phyloP scores from a whole-genome alignment of 2,113 vertebrate species.

The Prionailurus bengalensis region DNA sequence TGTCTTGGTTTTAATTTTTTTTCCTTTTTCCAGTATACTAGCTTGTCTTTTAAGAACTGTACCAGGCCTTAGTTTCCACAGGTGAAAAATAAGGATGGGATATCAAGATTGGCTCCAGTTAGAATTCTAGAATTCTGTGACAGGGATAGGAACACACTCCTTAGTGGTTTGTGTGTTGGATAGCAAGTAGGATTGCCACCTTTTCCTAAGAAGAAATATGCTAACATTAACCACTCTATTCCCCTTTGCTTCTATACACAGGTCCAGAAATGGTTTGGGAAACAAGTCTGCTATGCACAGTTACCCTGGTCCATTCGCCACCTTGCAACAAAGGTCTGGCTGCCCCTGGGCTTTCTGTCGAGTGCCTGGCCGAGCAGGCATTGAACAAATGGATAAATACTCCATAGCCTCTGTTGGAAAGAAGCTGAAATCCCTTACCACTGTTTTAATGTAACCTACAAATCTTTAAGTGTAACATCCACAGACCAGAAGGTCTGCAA shows the following conservation, averaged over 20 bases:
- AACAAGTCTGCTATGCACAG: background rate
- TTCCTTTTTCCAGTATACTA: conserved; percentile 81
- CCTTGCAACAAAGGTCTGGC: background rate
- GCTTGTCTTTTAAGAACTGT: conserved; percentile 80
- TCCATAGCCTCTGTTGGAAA: background rate
- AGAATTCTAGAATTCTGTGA: background rate
- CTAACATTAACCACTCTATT: background rate
- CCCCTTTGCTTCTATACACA: background rate
- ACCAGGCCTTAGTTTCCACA: background rate
- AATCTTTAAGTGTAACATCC: background rate
- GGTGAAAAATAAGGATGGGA: background rate
- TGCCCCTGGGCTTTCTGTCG: background rate
- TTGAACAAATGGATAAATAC: background rate
- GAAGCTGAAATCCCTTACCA: background rate
- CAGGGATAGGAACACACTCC: background rate
- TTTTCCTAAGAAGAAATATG: background rate
- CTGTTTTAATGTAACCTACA: background rate
- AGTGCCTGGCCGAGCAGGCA: background rate
- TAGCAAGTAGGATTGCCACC: background rate
- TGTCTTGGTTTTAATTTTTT: conserved; percentile 79
- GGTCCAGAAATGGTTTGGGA: background rate
- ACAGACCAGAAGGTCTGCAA: background rate
- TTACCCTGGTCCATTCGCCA: background rate
- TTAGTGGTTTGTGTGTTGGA: background rate
- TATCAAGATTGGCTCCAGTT: background rate